Base-by-base conservation (phyloP, 2,113 vertebrate species). In the Bostrychus sinensis region DNA sequence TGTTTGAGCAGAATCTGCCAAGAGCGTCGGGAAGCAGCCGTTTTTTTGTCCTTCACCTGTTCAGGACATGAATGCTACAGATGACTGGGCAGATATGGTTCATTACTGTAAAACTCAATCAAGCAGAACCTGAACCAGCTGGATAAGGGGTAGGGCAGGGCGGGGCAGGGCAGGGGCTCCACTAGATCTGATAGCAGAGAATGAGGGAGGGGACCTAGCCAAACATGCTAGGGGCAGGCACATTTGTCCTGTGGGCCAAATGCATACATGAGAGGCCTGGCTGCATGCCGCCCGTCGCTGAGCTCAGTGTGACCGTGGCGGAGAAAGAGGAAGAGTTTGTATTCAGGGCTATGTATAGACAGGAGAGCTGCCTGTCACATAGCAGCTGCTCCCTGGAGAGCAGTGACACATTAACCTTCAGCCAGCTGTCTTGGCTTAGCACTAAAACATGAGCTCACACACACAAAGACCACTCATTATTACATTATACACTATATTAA, bases 331-430 rank as follows among this genome's bases (percentile, higher is more conserved):
- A 79, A 77, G 77, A 87, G 80, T 87, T 85, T 77, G 82, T 89
- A 82, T 89, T 86, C 56, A 45, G 36, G 67, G 80, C 86, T 90
- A 91, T 86, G 78, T 91, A 86, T 89, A 90, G 89, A 83, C 56
- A 16, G 67, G 75, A 81, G 81, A 25, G 37, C 64, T 80, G 83
- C 72, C 84, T 77, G 80, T 70, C 56, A 84, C 83, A 80, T 78
- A 73, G 83, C 87, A 89, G 87, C 89, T 90, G 89, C 71, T 87
- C 79, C 66, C 79, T 42, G 30, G 77, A 70, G 81, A 85, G 70
- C 26, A 12, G 81, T 71, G 86, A 89, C 87, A 90, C 75, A 78
- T 87, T 90, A 91, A 89, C 87, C 87, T 90, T 90, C 86, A 88
- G 78, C 81, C 87, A 86, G 80, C 79, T 88, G 89, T 75, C 88